Evolutionary conservation across 1,140 invertebrate genomes (phyloP).

Genomic region (Trichogramma pretiosum): DNA sequence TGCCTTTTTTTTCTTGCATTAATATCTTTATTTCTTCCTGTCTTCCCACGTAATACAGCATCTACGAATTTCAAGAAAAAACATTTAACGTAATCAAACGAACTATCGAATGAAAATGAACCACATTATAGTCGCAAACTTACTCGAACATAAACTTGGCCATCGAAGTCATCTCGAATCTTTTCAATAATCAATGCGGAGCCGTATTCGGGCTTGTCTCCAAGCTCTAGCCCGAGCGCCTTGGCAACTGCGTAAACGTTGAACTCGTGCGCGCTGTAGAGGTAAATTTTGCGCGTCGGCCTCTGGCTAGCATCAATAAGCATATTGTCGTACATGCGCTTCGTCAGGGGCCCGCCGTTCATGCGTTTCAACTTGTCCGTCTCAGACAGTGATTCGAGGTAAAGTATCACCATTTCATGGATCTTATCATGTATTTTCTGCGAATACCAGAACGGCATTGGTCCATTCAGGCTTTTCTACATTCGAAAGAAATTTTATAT

Average conservation of each 20-base stretch:
- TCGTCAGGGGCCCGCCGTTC: not conserved
- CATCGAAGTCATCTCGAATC: not conserved
- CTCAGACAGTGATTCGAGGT: slow-evolving; percentile 2
- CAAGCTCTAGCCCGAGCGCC: not conserved
- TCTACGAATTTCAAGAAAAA: too few relatives aligned
- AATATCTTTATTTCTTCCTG: too few relatives aligned
- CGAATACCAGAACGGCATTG: slow-evolving; percentile 4
- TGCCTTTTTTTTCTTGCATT: too few relatives aligned
- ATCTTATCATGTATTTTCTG: not conserved
- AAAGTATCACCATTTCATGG: not conserved
- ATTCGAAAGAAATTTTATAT: not conserved
- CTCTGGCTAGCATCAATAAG: not conserved
- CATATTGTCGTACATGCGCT: slow-evolving; percentile 1
- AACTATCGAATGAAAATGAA: not conserved
- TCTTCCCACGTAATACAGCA: too few relatives aligned
- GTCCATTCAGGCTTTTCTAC: not conserved
- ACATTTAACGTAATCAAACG: not conserved
- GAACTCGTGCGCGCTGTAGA: slow-evolving; percentile 12
- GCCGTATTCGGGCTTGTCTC: not conserved
- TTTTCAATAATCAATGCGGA: slow-evolving; percentile 10
- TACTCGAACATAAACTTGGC: slow-evolving; percentile 1
- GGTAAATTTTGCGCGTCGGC: slow-evolving; percentile 1
- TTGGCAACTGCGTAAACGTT: slow-evolving; percentile 7
- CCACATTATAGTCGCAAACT: not conserved
- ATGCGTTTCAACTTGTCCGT: not conserved